phyloP scores from a whole-genome alignment of 1,140 invertebrate species.

The Marisa cornuarietis region DNA sequence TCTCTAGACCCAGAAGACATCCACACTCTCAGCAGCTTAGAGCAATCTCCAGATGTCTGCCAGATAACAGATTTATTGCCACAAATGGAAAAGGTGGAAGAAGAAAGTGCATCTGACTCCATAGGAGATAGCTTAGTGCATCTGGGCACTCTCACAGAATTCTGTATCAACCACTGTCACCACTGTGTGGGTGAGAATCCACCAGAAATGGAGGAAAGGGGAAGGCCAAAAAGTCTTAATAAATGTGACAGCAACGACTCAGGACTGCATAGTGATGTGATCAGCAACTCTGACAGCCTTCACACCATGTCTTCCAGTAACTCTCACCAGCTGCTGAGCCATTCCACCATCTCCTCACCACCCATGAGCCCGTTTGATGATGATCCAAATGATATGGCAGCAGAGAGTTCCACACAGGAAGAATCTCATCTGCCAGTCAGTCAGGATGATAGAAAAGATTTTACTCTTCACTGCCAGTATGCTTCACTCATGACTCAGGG shows the following conservation, averaged over 20 bases:
- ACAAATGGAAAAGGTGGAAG: too few species aligned
- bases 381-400: not conserved
- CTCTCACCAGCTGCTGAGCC: conserved; percentile 24
- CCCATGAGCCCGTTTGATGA: conserved; percentile 6
- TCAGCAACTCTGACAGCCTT: conserved; percentile 51
- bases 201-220: conserved; percentile 3
- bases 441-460: not conserved
- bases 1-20: conserved; percentile 1
- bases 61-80: too few species aligned
- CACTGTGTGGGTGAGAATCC: not conserved
- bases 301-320: conserved; percentile 34
- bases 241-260: conserved; percentile 60
- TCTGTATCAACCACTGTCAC: not conserved
- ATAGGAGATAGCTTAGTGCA: too few species aligned
- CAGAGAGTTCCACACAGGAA: not conserved
- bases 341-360: not conserved
- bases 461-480: too few species aligned
- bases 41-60: not conserved
- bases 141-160: too few species aligned
- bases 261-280: conserved; percentile 57
- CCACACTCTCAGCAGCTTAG: not conserved
- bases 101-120: too few species aligned
- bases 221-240: conserved; percentile 46
- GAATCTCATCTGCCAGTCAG: not conserved
- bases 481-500: too few species aligned